Base-by-base conservation (phyloP, 2,888 invertebrate genomes). In the Heteromyza rotundicornis region DNA sequence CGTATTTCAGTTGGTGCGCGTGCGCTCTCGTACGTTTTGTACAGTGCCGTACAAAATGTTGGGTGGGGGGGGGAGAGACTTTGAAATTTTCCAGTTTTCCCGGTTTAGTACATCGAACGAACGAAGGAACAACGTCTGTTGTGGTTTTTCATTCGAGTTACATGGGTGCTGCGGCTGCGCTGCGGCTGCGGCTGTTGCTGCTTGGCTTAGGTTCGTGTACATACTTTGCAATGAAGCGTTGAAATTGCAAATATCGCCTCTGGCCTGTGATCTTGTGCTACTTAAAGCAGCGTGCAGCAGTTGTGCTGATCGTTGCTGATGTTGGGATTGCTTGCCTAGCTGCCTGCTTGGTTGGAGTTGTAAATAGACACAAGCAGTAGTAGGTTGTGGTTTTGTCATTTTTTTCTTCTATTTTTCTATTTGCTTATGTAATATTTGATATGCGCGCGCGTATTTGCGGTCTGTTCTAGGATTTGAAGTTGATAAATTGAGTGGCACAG, bases 81-180 rank as follows among this genome's bases (percentile, higher is more conserved):
- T 40, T 20, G 14, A 47, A 49, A 52, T 64, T 66, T 64, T 66
- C 66, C 63, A 61, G 66, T 66, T 64, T 66, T 64, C 63, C 66
- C 66, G 64, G 64, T 66, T 66, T 66, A n/a, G n/a, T n/a, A n/a
- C n/a, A n/a, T n/a, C n/a, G n/a, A n/a, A n/a, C n/a, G n/a, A n/a
- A n/a, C n/a, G n/a, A n/a, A n/a, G n/a, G n/a, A n/a, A n/a, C n/a
- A n/a, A 47, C 17, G 17, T 19, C 47, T 40, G 40, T 40, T 40
- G 40, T 60, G 54, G 36, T 49, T 52, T 57, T 73, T 75, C 72
- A 74, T 75, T 73, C n/a, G n/a, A n/a, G n/a, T n/a, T n/a, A n/a
- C n/a, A n/a, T n/a, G n/a, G n/a, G n/a, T n/a, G n/a, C 75, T 73
- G 73, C 73, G 70, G 73, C 73, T 64, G 67, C 65, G 69, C 68